Base-by-base conservation (phyloP, 2,797 vertebrate species). In the Tympanoctomys barrerae region DNA sequence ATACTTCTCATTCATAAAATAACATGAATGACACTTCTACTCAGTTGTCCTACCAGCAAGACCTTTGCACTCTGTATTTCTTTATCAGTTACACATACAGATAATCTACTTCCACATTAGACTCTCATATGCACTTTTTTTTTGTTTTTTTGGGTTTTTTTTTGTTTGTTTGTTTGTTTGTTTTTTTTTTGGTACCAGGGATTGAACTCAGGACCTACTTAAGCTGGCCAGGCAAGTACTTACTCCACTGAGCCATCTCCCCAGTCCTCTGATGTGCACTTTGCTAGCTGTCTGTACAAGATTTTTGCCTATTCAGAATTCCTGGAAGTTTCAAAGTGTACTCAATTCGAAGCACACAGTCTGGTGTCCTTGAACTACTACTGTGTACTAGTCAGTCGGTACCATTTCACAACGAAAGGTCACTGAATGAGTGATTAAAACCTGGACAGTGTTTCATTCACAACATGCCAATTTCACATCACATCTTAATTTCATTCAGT, bases 331-430 rank as follows among this genome's bases (percentile, higher is more conserved):
- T 70, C 57, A 85, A 54, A 73, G 28, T 31, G 64, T 57, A 5
- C 24, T 42, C 36, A 36, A 13, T 49, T 64, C 26, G 54, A 57
- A 22, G 24, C 8, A 5, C 21, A 62, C 2, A 7, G 5, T 33
- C 14, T 81, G 33, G 28, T 36, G 16, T 42, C 73, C 57, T 82
- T 71, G 10, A 64, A 49, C 21, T 21, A 31, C 5, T 16, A 46
- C 11, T 0, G 2, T 1, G 0, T 16, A 1, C 24, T 11, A n/a
- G 6, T 57, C 3, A 46, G 22, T 80, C 6, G 49, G 26, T 7
- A 64, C 26, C 10, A 22, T 4, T 21, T 62, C 28, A 54, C 5
- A n/a, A 52, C 2, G 9, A 28, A 77, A 78, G 42, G 10, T 2
- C 64, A 52, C 42, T 71, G 39, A 87, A 59, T 31, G 33, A 64